Evolutionary conservation across 53 echinoderm and acorn worm species (phyloP).

Genomic region (Astropecten irregularis): DNA sequence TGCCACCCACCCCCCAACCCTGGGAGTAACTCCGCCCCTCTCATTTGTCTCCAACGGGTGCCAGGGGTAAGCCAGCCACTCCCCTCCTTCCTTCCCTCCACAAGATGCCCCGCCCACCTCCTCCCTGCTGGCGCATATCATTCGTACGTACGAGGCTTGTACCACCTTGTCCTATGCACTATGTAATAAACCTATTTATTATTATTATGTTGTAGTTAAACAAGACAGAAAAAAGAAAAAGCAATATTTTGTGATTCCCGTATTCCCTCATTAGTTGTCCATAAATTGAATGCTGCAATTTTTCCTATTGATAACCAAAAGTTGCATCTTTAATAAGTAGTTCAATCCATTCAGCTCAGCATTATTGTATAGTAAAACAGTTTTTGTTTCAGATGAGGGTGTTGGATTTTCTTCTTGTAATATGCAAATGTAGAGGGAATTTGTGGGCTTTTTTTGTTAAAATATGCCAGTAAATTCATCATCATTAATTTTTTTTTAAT

Average conservation of each 20-base stretch:
- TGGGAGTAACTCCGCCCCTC: slow-evolving; percentile 81
- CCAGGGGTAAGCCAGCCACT: slow-evolving; percentile 35
- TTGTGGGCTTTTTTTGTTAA: no score
- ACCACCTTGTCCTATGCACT: slow-evolving; percentile 42
- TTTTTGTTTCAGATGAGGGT: slow-evolving; percentile 8
- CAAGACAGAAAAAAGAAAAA: no score
- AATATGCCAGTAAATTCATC: slow-evolving; percentile 1
- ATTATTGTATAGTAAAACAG: not conserved
- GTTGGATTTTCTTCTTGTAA: not conserved
- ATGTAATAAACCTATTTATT: slow-evolving; percentile 2
- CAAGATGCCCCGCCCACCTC: not conserved
- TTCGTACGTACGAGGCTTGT: not conserved
- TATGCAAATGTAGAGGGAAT: not conserved
- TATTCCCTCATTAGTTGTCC: not conserved
- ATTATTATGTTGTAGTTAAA: not conserved
- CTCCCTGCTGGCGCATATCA: no score
- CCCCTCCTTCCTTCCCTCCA: not conserved
- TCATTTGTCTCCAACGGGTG: slow-evolving; percentile 19
- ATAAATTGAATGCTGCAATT: slow-evolving; percentile 39
- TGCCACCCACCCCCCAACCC: slow-evolving; percentile 98
- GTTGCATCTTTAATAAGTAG: not conserved
- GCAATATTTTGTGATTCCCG: slow-evolving; percentile 46
- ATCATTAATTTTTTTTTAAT: not conserved
- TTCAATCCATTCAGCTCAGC: not conserved
- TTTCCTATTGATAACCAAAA: not conserved